Evolutionary conservation across 2,888 invertebrate genomes (phyloP).

Genomic region (Drosophila mettleri): DNA sequence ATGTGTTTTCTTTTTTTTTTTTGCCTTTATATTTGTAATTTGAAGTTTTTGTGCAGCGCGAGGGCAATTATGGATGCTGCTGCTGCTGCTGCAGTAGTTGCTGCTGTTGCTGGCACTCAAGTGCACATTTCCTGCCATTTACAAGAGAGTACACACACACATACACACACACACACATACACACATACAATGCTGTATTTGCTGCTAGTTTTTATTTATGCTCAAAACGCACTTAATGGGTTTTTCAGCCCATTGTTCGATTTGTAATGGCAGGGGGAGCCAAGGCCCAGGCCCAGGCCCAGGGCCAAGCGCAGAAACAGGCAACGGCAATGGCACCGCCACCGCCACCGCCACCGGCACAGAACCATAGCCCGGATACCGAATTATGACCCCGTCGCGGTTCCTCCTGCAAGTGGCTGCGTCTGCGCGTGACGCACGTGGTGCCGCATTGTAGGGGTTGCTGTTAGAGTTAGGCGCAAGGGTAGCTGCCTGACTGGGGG

Average conservation of each 20-base stretch:
- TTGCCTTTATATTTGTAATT: constrained; percentile 42
- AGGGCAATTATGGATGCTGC: constrained; percentile 41
- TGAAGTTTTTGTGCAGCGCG: constrained; percentile 47
- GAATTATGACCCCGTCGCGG: constrained; percentile 21
- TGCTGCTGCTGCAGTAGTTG: constrained; percentile 18
- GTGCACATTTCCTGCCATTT: constrained; percentile 78
- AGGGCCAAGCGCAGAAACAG: too few relatives aligned
- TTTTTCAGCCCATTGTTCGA: constrained; percentile 69
- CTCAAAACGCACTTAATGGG: constrained; percentile 70
- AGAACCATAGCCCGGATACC: constrained; percentile 48
- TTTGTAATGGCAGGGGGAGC: constrained; percentile 46
- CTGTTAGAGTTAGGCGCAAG: constrained; percentile 9
- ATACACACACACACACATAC: constrained; percentile 5
- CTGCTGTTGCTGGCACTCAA: constrained; percentile 61
- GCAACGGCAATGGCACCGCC: too few relatives aligned
- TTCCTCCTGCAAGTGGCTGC: constrained; percentile 54
- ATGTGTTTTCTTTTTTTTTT: constrained; percentile 29
- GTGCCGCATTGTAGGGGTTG: constrained; percentile 61
- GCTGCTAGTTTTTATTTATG: constrained; percentile 69
- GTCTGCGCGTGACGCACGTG: constrained; percentile 77
- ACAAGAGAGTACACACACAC: constrained; percentile 49
- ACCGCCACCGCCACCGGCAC: constrained; percentile 14
- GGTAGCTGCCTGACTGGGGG: constrained; percentile 44
- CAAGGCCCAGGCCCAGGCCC: constrained; percentile 23
- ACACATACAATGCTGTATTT: constrained; percentile 22